Evolutionary conservation across 2,113 vertebrate species (phyloP), one percentile per base, ranked within the genome.

Genomic region (Eretmochelys imbricata): DNA sequence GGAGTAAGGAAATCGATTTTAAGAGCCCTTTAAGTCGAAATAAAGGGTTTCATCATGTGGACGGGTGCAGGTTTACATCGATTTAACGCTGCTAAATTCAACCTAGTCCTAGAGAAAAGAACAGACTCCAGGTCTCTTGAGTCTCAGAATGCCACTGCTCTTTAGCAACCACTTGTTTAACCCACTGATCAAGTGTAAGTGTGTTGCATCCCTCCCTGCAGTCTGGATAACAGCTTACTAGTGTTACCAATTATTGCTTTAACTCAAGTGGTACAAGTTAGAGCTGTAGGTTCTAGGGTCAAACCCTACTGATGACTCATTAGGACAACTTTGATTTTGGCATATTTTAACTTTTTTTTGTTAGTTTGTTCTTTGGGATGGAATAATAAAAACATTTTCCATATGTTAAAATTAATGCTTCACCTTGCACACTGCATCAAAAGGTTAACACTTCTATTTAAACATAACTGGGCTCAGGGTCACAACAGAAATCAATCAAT

Each of bases 401-500:
- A n/a, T 53, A 24, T 38, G 50, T 48, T 55, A n/a, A 75, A 38
- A 88, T 24, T 88, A 0, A 50, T 89, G 96, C 96, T 91, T 29
- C 79, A 24, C 9, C 27, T 94, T 42, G 89, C 87, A 29, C 53
- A 35, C 91, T 91, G 92, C 80, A 95, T 14, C 57, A 88, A 94
- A 86, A 96, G 38, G 85, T 96, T 96, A 96, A 96, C 76, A 91
- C 48, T 92, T 96, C 62, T 20, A 1, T 94, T 79, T 87, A 88
- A 87, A 93, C 65, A 81, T 54, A 93, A 80, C 80, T 89, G 53
- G 65, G 95, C 91, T 97, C 90, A 89, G 95, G 92, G 94, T 65
- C 96, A 95, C 94, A 97, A 95, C 53, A 95, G 79, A 89, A 96
- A 96, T 97, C 96, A 96, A 97, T 97, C 95, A 95, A 89, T 91